Percentiles rank a stretch among this genome's conserved stretches.
phyloP scores from a whole-genome alignment of 2,113 vertebrate species.

The Aythya baeri region DNA sequence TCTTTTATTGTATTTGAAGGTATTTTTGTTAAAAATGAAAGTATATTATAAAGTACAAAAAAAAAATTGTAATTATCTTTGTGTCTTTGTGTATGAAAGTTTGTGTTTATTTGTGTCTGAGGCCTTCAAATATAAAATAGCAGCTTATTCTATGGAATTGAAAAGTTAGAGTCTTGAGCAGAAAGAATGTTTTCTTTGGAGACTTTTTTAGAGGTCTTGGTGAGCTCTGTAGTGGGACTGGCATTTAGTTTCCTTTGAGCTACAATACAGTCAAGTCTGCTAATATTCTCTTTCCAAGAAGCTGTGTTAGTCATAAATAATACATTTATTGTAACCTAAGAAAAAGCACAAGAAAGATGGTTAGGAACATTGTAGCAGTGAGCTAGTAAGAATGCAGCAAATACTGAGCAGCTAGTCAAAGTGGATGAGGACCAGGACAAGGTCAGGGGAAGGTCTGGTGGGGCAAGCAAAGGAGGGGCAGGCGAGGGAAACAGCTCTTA shows the following conservation, averaged over 20 bases:
- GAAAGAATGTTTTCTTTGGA: not conserved
- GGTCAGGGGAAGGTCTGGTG: not conserved
- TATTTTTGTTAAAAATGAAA: not conserved
- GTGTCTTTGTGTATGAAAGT: not conserved
- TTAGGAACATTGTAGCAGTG: not conserved
- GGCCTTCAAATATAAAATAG: not conserved
- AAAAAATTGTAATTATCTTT: not conserved
- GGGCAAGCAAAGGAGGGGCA: not conserved
- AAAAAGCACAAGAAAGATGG: not conserved
- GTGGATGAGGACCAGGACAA: fast-evolving
- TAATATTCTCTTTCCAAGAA: not conserved
- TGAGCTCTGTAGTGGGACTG: not conserved
- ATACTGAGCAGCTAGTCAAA: fast-evolving
- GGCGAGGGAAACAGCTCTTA: not conserved
- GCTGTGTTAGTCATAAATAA: not conserved
- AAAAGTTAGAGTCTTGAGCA: not conserved
- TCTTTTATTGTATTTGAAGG: not conserved
- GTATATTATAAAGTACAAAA: not conserved
- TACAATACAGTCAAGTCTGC: not conserved
- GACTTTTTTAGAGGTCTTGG: not conserved
- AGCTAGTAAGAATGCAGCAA: not conserved
- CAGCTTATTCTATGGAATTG: not conserved
- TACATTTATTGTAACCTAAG: not conserved
- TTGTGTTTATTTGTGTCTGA: not conserved
- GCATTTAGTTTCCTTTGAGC: not conserved